These are phyloP conservation scores for cattle (Bos taurus) DNA, from an alignment of 2,113 vertebrate genomes.

Conservation along the genomic window DNA sequence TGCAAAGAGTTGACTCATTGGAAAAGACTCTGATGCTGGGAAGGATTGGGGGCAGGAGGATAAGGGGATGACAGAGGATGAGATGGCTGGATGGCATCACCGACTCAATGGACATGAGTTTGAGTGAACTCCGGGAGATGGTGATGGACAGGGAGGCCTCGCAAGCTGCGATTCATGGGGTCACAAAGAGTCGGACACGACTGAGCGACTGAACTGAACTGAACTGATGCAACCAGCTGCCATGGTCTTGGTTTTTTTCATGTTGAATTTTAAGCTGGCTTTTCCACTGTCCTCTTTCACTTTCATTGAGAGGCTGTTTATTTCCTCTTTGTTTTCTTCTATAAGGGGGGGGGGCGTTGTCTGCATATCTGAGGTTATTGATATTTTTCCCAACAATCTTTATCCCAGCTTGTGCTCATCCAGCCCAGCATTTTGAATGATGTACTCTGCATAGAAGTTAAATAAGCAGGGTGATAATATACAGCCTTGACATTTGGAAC, in stretches of 20 bases:
- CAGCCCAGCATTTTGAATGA: neutral
- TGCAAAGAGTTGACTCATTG: too few species aligned
- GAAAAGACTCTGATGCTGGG: too few species aligned
- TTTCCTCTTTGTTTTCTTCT: neutral
- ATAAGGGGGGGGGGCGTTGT: accelerated
- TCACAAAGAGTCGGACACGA: too few species aligned
- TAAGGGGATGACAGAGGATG: too few species aligned
- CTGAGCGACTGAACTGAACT: neutral
- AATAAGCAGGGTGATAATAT: neutral
- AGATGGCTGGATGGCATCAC: too few species aligned
- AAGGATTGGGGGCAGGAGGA: too few species aligned
- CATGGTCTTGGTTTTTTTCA: neutral
- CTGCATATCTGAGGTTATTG: neutral
- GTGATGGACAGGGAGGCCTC: too few species aligned
- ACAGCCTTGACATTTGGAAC: neutral
- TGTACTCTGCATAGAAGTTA: neutral
- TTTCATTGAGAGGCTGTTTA: neutral
- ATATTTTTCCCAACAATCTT: neutral
- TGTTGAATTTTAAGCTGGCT: neutral
- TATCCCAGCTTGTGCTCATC: neutral
- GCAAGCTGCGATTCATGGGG: too few species aligned
- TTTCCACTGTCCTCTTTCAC: neutral
- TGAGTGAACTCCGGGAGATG: too few species aligned
- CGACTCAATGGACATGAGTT: too few species aligned
- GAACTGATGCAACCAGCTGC: neutral